Percentiles rank a stretch among this genome's conserved stretches.
These are phyloP conservation scores for Struthidea cinerea DNA, from an alignment of 2,113 vertebrate genomes.

Conservation along the genomic window DNA sequence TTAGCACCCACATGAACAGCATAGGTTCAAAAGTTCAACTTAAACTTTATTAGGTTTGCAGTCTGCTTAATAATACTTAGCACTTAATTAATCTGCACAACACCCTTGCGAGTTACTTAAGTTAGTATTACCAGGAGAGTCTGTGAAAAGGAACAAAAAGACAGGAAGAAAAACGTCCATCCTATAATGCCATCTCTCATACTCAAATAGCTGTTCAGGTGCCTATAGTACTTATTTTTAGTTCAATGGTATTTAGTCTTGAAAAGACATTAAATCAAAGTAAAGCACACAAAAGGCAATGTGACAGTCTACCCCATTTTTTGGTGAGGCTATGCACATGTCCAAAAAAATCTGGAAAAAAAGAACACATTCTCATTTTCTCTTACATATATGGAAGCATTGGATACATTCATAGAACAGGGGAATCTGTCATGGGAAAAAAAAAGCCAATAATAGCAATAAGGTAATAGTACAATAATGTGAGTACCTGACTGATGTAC, in stretches of 20 bases:
- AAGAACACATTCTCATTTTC: neutral
- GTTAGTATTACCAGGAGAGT: conserved; percentile 6
- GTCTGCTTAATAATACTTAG: conserved; percentile 56
- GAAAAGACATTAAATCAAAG: neutral
- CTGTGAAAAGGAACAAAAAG: neutral
- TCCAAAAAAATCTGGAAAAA: neutral
- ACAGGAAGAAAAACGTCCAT: neutral
- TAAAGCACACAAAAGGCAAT: neutral
- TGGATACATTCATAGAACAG: neutral
- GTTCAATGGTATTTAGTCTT: neutral
- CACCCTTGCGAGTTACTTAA: conserved; percentile 37
- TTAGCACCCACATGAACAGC: conserved; percentile 43
- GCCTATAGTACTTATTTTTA: neutral
- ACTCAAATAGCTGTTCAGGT: neutral
- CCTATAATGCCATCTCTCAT: neutral
- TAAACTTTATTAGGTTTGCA: conserved; percentile 46
- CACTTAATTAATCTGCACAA: conserved; percentile 60
- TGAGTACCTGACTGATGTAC: neutral
- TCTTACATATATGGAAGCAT: neutral
- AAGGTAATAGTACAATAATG: neutral
- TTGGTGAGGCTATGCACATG: rapidly evolving
- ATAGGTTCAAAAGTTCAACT: conserved; percentile 55
- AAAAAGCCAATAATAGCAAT: neutral
- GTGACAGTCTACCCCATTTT: neutral
- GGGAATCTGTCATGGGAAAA: neutral